These are phyloP conservation scores for Falco peregrinus DNA, from an alignment of 2,797 vertebrate genomes.

Conservation along the genomic window DNA sequence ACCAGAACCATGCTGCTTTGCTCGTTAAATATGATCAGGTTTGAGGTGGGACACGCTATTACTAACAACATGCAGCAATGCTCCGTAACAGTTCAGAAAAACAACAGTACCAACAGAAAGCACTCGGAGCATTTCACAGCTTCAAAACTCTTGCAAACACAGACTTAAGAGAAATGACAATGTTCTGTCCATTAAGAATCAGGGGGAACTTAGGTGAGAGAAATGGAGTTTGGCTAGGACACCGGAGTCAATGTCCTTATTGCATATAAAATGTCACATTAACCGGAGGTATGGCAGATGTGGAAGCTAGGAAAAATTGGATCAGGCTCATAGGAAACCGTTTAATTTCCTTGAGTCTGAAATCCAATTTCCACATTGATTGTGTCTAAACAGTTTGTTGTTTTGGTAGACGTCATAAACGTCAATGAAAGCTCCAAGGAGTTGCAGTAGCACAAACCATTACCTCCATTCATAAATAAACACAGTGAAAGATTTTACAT, in stretches of 20 bases:
- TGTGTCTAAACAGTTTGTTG: background rate
- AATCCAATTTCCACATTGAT: conserved; percentile 19
- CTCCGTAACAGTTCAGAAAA: background rate
- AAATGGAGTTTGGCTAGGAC: background rate
- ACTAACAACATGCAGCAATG: background rate
- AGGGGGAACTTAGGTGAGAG: background rate
- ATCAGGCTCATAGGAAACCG: background rate
- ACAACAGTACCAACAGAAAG: background rate
- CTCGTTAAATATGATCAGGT: background rate
- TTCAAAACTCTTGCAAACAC: conserved; percentile 11
- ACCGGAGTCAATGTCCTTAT: background rate
- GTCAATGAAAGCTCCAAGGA: background rate
- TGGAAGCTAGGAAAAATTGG: background rate
- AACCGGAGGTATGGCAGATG: background rate
- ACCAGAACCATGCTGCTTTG: conserved; percentile 13
- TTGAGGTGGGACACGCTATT: background rate
- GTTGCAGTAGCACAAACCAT: background rate
- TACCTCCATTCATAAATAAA: background rate
- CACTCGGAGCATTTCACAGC: conserved; percentile 15
- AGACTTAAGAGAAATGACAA: background rate
- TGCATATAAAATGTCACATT: background rate
- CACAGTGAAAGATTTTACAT: background rate
- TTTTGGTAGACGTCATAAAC: background rate
- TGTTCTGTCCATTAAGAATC: background rate
- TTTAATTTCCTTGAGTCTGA: background rate